Conservation (phyloP, 2,888 invertebrate species). For the Drosophila macrothrix region DNA sequence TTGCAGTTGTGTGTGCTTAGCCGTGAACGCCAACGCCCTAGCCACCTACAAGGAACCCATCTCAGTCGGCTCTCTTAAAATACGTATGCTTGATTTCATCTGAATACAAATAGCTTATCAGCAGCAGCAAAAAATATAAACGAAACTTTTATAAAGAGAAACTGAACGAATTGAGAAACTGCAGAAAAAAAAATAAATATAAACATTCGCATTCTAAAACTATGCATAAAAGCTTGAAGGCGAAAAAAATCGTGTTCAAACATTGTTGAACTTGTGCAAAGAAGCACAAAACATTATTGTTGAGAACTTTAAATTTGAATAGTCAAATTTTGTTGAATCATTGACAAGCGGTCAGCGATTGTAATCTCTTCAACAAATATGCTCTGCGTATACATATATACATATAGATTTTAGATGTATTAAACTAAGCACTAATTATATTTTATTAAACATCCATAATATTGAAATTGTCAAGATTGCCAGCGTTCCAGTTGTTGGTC, state of each 20-base stretch:
- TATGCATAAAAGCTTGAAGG: conserved; percentile 13
- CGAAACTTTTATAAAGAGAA: not conserved
- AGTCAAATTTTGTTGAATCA: not conserved
- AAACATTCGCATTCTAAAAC: not conserved
- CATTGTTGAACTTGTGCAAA: not conserved
- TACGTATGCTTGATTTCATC: conserved; percentile 63
- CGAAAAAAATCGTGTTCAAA: not conserved
- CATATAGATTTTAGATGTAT: not conserved
- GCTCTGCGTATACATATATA: not conserved
- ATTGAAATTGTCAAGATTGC: not conserved
- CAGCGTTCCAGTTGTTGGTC: not conserved
- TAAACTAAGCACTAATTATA: not conserved
- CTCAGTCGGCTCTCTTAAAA: conserved; percentile 14
- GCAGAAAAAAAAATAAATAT: not conserved
- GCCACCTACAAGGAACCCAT: conserved; percentile 9
- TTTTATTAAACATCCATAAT: not conserved
- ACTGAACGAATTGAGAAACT: not conserved
- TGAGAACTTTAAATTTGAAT: not conserved
- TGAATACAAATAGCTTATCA: conserved; percentile 74
- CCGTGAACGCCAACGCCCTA: too few relatives aligned
- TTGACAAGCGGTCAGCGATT: too few relatives aligned
- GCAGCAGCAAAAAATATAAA: conserved; percentile 16
- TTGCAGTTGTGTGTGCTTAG: conserved; percentile 48
- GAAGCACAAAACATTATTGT: not conserved
- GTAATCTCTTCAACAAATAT: not conserved